Evolutionary conservation across 2,888 invertebrate species (phyloP).

Genomic region (Lochmaea capreae): DNA sequence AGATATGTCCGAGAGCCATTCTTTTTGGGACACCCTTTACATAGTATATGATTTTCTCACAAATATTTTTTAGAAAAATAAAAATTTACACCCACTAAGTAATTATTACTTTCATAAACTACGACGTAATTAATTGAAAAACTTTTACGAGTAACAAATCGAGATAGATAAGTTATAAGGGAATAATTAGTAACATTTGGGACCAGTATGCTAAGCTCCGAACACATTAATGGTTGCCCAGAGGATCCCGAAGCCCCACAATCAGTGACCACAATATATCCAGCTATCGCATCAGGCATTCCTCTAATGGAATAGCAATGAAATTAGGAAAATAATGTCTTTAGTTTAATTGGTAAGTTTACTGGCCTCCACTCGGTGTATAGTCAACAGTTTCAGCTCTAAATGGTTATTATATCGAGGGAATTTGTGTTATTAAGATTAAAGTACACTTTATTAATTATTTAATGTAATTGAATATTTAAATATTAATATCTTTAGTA

Average conservation of each 20-base stretch:
- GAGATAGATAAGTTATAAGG: slow-evolving; percentile 22
- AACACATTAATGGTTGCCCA: slow-evolving; percentile 58
- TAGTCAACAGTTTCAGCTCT: slow-evolving; percentile 37
- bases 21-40: too few relatives aligned
- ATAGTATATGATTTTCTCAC: too few relatives aligned
- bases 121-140: background rate
- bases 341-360: slow-evolving; percentile 64
- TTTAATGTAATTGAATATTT: too few relatives aligned
- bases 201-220: slow-evolving; percentile 47
- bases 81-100: too few relatives aligned
- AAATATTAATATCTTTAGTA: too few relatives aligned
- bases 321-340: slow-evolving; percentile 67
- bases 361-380: slow-evolving; percentile 32
- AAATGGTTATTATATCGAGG: slow-evolving; percentile 53
- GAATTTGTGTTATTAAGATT: background rate
- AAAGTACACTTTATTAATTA: too few relatives aligned
- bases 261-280: slow-evolving; percentile 54
- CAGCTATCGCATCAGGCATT: slow-evolving; percentile 65
- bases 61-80: too few relatives aligned
- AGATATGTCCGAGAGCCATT: too few relatives aligned
- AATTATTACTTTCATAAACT: too few relatives aligned
- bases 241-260: slow-evolving; percentile 51
- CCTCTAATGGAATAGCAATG: slow-evolving; percentile 67
- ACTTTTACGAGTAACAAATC: slow-evolving; percentile 3
- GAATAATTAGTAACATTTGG: slow-evolving; percentile 55